These are phyloP conservation scores for Microdon myrmicae DNA, from an alignment of 2,888 invertebrate species.

Conservation along the genomic window DNA sequence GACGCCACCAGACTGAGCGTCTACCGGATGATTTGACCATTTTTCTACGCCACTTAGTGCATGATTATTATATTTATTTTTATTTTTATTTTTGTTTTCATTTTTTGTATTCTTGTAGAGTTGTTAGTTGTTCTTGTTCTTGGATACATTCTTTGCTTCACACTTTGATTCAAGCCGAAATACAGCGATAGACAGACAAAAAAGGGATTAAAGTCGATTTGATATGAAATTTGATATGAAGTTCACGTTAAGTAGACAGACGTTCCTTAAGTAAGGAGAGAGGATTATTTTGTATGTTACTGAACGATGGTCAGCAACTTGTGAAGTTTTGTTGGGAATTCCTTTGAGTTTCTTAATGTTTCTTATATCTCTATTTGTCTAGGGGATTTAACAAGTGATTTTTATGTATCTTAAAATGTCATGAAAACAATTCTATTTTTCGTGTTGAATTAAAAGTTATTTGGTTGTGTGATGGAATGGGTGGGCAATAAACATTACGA, in stretches of 20 bases:
- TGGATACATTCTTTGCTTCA: constrained; percentile 48
- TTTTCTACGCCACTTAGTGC: constrained; percentile 50
- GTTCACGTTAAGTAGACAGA: constrained; percentile 50
- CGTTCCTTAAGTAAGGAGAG: constrained; percentile 32
- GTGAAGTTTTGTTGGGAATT: constrained; percentile 28
- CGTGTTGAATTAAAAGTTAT: too few relatives aligned
- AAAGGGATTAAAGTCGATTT: constrained; percentile 47
- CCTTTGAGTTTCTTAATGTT: constrained; percentile 12
- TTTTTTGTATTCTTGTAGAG: constrained; percentile 14
- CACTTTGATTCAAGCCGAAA: constrained; percentile 46
- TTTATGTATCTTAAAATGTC: constrained; percentile 35
- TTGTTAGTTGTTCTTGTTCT: constrained; percentile 34
- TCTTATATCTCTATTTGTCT: constrained; percentile 16
- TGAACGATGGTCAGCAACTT: too few relatives aligned
- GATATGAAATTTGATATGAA: constrained; percentile 52
- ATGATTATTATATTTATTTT: constrained; percentile 43
- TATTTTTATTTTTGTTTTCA: too few relatives aligned
- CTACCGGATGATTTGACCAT: constrained; percentile 50
- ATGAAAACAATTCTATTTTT: constrained; percentile 40
- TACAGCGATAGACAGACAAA: constrained; percentile 2
- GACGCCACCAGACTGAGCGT: constrained; percentile 52
- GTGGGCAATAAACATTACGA: too few relatives aligned
- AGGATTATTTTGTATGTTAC: constrained; percentile 43
- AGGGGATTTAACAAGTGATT: constrained; percentile 14
- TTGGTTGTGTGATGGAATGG: too few relatives aligned